Evolutionary conservation across 2,888 invertebrate species (phyloP).

Genomic region (Calliphora vomitoria): DNA sequence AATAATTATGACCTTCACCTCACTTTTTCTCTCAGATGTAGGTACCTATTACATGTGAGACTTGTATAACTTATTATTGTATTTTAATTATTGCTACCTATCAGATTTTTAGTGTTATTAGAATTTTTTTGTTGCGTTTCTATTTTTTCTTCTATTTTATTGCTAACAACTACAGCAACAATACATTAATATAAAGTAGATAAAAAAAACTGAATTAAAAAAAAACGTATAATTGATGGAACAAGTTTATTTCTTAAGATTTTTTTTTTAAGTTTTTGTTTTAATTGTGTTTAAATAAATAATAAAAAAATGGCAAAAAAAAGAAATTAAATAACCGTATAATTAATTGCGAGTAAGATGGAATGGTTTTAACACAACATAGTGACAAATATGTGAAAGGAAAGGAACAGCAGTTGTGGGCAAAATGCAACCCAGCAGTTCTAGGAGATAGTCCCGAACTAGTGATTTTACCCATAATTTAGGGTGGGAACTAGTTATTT

Average conservation of each 20-base stretch:
- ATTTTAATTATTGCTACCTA: slow-evolving; percentile 62
- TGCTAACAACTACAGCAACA: background rate
- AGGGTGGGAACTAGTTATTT: too few species aligned
- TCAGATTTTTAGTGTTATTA: slow-evolving; percentile 32
- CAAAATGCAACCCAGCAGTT: background rate
- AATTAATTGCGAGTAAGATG: background rate
- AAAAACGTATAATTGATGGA: background rate
- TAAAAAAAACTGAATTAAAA: background rate
- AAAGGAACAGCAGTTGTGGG: background rate
- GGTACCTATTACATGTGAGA: slow-evolving; percentile 46
- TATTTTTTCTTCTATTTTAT: background rate
- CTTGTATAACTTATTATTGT: slow-evolving; percentile 48
- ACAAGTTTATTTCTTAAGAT: slow-evolving; percentile 6
- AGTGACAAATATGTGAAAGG: slow-evolving; percentile 1
- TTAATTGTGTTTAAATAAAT: slow-evolving; percentile 1
- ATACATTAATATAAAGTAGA: background rate
- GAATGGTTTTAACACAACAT: background rate
- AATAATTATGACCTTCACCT: slow-evolving; percentile 74
- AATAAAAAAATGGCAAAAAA: background rate
- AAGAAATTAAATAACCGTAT: slow-evolving; percentile 14
- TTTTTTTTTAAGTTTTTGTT: background rate
- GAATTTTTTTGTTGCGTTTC: background rate
- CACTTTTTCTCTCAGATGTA: slow-evolving; percentile 62
- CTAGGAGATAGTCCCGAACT: too few species aligned
- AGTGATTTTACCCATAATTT: too few species aligned